These are phyloP conservation scores for Anarrhichthys ocellatus DNA, from an alignment of 2,113 vertebrate genomes.

Conservation along the genomic window DNA sequence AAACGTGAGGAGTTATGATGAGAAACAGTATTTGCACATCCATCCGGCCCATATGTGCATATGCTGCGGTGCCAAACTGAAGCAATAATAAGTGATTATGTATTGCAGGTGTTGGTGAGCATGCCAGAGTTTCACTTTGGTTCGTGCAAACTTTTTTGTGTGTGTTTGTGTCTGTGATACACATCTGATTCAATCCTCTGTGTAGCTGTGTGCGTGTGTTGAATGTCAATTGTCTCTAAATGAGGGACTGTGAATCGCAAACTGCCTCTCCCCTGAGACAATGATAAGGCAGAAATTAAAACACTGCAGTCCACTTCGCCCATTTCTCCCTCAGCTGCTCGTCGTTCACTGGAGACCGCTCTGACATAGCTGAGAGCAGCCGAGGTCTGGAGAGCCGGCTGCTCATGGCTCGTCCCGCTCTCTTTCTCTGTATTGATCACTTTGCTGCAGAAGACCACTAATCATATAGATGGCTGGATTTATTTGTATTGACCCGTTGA, in stretches of 20 bases:
- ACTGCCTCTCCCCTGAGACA: constrained; percentile 35
- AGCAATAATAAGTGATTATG: constrained; percentile 1
- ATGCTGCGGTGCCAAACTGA: constrained; percentile 23
- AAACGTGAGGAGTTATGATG: constrained; percentile 3
- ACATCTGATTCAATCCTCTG: not conserved
- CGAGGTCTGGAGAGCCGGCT: constrained; percentile 37
- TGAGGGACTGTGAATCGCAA: constrained; percentile 45
- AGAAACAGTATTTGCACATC: constrained; percentile 8
- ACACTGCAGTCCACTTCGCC: constrained; percentile 17
- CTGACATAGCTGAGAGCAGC: constrained; percentile 21
- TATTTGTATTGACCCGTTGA: constrained; percentile 66
- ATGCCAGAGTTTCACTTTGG: constrained; percentile 20
- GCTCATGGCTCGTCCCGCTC: constrained; percentile 31
- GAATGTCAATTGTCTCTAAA: constrained; percentile 10
- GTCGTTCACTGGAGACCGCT: constrained; percentile 4
- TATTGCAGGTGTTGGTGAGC: constrained; percentile 10
- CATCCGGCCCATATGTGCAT: constrained; percentile 9
- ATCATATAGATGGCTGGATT: constrained; percentile 67
- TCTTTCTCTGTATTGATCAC: constrained; percentile 64
- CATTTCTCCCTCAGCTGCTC: constrained; percentile 13
- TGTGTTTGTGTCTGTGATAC: not conserved
- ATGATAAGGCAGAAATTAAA: constrained; percentile 61
- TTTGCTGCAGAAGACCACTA: constrained; percentile 52
- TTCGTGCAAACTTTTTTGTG: not conserved
- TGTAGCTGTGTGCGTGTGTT: constrained; percentile 15